Base-by-base conservation (phyloP, 2,888 invertebrate species). In the Dorcus parallelipipedus region DNA sequence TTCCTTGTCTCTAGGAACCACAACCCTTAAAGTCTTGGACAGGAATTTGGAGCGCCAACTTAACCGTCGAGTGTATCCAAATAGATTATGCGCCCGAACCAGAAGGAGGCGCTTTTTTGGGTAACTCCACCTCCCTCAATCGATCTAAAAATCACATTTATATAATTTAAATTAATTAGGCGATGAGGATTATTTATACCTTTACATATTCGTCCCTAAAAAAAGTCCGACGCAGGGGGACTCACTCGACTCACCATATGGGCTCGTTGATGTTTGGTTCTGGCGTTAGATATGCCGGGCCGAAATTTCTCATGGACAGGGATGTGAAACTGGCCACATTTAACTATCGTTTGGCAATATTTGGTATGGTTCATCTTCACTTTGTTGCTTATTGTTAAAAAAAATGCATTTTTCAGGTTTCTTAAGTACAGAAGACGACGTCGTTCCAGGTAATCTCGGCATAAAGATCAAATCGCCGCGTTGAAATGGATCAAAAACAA, bases 401-500 rank as follows among this genome's bases (percentile, higher is more conserved):
- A 52, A 14, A 39, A 43, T 9, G n/a, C 40, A 4, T 9, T 1
- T 14, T 49, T 10, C 69, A 85, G 88, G 90, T 53, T 89, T 90
- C 73, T 77, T 89, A 0, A 88, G 87, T 69, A 88, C 89, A 0
- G 87, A 84, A 5, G 89, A 90, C 61, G 81, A 82, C 0, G 71
- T 81, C 0, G 79, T 86, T 0, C 83, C 89, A 0, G 86, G 86
- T 3, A 89, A 89, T 71, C 83, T 83, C 66, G 89, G 89, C 0
- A 71, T 89, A 89, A 89, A 69, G 89, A 89, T 78, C 89, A 89
- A 74, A 80, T 79, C 26, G 79, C 84, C 64, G 88, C 88, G 0
- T 72, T 89, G 41, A 81, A 82, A 61, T 89, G 89, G 89, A 76
- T 88, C 0, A 81, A 83, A 54, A 73, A 81, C 45, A 87, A 89